Base-by-base conservation (phyloP, 2,797 vertebrate species). In the Anguilla anguilla region DNA sequence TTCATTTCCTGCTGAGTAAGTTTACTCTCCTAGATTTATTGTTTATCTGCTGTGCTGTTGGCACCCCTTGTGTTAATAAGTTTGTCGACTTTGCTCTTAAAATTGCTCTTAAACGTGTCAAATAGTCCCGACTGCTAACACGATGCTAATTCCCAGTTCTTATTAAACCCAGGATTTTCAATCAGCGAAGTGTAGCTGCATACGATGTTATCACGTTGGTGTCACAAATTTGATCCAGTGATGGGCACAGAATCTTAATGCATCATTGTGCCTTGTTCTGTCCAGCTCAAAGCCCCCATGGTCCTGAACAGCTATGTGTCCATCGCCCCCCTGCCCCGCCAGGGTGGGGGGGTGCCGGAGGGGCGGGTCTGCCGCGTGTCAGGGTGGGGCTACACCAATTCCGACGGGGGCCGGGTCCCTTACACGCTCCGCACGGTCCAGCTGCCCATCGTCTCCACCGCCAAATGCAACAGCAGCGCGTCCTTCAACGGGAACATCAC, bases 361-460 rank as follows among this genome's bases (percentile, higher is more conserved):
- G 96, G 96, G 11, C 89, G 91, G 0, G 28, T 96, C 89, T 97
- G 97, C 74, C 94, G 96, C 3, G 97, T 97, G 87, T 97, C 96
- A 0, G 97, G 97, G 0, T 97, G 97, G 97, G 97, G 97, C 7
- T 96, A 93, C 91, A 97, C 94, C 91, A 94, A 89, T 85, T 84
- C 93, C 5, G 53, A 0, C 0, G 95, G 95, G 0, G 92, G 94
- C 0, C 90, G 90, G 90, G 92, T 95, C 43, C 96, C 97, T 0
- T 91, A 93, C 77, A 93, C 94, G 22, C 94, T 97, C 22, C 95
- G 92, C 79, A 97, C 96, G 0, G 96, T 97, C 53, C 95, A 87
- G 43, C 92, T 97, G 25, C 97, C 97, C 89, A 95, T 97, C 6
- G 86, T 97, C 55, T 94, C 96, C 7, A 59, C 87, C 0, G 15